phyloP scores from a whole-genome alignment of 2,888 invertebrate species.

The Drosophila austrosaltans region DNA sequence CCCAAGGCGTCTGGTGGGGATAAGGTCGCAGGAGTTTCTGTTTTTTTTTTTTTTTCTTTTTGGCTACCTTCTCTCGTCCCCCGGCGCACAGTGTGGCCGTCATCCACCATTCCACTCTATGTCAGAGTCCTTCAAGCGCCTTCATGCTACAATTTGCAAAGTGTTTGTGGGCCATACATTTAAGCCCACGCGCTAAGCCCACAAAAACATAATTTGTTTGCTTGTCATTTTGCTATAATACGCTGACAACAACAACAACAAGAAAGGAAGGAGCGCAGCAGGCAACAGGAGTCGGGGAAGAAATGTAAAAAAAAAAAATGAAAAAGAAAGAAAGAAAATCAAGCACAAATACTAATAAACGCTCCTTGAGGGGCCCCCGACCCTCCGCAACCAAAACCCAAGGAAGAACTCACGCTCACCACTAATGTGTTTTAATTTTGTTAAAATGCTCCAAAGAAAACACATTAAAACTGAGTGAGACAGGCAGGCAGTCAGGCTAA shows the following conservation, averaged over 20 bases:
- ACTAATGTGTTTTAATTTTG: conserved; percentile 59
- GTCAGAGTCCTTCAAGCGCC: conserved; percentile 14
- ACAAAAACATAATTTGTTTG: conserved; percentile 76
- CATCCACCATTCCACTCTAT: not conserved
- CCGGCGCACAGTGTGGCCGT: not conserved
- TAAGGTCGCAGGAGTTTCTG: conserved; percentile 6
- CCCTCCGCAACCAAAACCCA: not conserved
- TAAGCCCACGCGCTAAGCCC: conserved; percentile 56
- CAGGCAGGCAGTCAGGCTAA: not conserved
- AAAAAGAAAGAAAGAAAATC: conserved; percentile 40
- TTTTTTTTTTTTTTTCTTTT: not conserved
- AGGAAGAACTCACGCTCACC: conserved; percentile 40
- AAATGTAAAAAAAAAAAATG: not conserved
- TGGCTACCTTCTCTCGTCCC: conserved; percentile 9
- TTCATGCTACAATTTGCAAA: conserved; percentile 44
- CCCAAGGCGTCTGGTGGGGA: conserved; percentile 34
- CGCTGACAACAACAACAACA: conserved; percentile 63
- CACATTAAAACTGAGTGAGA: conserved; percentile 1
- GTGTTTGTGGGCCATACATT: conserved; percentile 58
- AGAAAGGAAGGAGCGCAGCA: conserved; percentile 13
- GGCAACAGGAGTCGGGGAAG: not conserved
- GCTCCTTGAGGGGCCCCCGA: not conserved
- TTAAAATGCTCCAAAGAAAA: conserved; percentile 39
- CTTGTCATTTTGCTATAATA: conserved; percentile 68
- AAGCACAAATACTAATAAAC: conserved; percentile 52